Evolutionary conservation across 2,113 vertebrate species (phyloP).

Genomic region (Anoura caudifer): DNA sequence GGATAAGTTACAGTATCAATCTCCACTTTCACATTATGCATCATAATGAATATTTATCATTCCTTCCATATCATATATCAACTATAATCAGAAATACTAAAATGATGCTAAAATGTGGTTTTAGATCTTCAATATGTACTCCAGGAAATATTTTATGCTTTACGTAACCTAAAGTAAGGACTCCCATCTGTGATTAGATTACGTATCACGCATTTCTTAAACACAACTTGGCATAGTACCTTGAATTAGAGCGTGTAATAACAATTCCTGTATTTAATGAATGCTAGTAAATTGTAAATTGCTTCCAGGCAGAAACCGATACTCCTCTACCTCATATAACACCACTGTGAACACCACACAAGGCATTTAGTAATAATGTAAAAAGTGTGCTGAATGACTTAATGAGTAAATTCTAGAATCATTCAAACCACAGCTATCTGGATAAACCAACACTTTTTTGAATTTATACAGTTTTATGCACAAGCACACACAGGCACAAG

Average conservation of each 20-base stretch:
- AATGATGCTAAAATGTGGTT: not conserved
- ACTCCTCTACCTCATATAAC: not conserved
- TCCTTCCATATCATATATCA: not conserved
- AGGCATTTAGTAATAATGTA: not conserved
- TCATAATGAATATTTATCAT: not conserved
- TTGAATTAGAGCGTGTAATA: not conserved
- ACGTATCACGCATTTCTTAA: not conserved
- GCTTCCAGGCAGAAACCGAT: not conserved
- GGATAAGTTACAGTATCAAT: not conserved
- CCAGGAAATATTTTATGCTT: not conserved
- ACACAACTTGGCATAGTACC: not conserved
- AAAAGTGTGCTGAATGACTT: not conserved
- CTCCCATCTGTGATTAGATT: not conserved
- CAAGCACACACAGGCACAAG: conserved; percentile 46
- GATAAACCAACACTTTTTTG: not conserved
- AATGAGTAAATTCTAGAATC: not conserved
- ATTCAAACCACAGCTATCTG: not conserved
- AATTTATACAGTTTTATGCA: not conserved
- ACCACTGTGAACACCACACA: not conserved
- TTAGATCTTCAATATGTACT: not conserved
- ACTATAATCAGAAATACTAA: not conserved
- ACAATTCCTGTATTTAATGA: not conserved
- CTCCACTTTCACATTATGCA: not conserved
- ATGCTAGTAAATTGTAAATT: not conserved
- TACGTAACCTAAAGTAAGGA: not conserved